A percentile compares a stretch with the other conserved stretches of the same genome.
Evolutionary conservation across 2,888 invertebrate species (phyloP).

Genomic region (Apamea sordens): DNA sequence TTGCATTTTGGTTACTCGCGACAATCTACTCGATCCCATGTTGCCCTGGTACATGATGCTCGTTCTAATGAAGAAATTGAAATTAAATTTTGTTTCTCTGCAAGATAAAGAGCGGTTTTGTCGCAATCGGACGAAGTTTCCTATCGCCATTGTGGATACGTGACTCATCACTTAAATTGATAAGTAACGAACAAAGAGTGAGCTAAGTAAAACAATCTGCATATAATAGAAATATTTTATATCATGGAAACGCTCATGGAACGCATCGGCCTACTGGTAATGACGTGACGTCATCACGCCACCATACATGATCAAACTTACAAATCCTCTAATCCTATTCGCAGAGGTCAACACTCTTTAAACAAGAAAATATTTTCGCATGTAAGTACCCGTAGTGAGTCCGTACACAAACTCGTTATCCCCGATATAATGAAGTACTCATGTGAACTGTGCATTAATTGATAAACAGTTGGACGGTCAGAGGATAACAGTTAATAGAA

Average conservation of each 20-base stretch:
- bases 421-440: constrained; percentile 57
- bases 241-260: constrained; percentile 39
- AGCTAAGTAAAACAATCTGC: constrained; percentile 56
- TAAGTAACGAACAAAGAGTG: constrained; percentile 62
- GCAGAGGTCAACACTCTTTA: constrained; percentile 67
- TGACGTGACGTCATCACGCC: constrained; percentile 43
- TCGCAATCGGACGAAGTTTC: constrained; percentile 43
- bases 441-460: constrained; percentile 54
- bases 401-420: constrained; percentile 59
- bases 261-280: constrained; percentile 30
- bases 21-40: constrained; percentile 70
- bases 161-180: constrained; percentile 60
- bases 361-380: constrained; percentile 64
- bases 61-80: constrained; percentile 72
- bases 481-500: constrained; percentile 35
- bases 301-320: constrained; percentile 38
- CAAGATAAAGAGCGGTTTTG: constrained; percentile 46
- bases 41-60: constrained; percentile 71
- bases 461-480: constrained; percentile 45
- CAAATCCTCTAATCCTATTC: constrained; percentile 60
- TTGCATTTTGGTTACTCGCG: constrained; percentile 68
- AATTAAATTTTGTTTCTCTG: constrained; percentile 64
- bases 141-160: constrained; percentile 48
- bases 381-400: constrained; percentile 42
- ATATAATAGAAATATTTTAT: constrained; percentile 60